Base-by-base conservation (phyloP, 2,113 vertebrate species). In the Himantopus leucocephalus region DNA sequence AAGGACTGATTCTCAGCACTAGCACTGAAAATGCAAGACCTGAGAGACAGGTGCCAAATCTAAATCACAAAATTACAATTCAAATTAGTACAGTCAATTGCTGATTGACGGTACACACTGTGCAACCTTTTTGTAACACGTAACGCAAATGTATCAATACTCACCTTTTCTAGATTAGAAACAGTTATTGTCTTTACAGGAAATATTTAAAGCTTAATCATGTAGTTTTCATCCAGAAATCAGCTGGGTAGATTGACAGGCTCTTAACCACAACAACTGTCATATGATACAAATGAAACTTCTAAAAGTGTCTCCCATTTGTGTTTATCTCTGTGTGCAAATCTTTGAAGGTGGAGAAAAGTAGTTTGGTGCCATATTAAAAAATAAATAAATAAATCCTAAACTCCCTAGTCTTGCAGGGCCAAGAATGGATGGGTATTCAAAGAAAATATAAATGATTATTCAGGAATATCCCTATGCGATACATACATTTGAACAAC, bases 401-500 rank as follows among this genome's bases (percentile, higher is more conserved):
- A 76, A 59, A 79, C 72, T 76, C 94, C 94, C 96, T 90, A 68
- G 48, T 76, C 88, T 95, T 80, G 93, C 87, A 70, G 97, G 94
- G 85, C 90, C 96, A 41, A 80, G 94, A 95, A 94, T 50, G 94
- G 85, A 82, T 66, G 94, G 94, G 82, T 68, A 91, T 76, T 95
- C 91, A 95, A 97, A 92, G 76, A 88, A 93, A 90, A 92, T 6
- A 50, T 72, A 94, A 93, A 83, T 92, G 95, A 90, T 90, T 93
- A 96, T 62, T 97, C 95, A 97, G 97, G 97, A 96, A 96, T 98
- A 98, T 98, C 98, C 98, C 98, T 98, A 96, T 97, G 97, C 93
- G 97, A 99, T 99, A 99, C 99, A 98, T 99, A 99, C 99, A 99
- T 99, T 99, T 99, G 98, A 97, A 98, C 97, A 99, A 98, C 97